A percentile compares a stretch with the other conserved stretches of the same genome.
phyloP scores from a whole-genome alignment of 1,140 invertebrate species.

The Orussus abietinus region DNA sequence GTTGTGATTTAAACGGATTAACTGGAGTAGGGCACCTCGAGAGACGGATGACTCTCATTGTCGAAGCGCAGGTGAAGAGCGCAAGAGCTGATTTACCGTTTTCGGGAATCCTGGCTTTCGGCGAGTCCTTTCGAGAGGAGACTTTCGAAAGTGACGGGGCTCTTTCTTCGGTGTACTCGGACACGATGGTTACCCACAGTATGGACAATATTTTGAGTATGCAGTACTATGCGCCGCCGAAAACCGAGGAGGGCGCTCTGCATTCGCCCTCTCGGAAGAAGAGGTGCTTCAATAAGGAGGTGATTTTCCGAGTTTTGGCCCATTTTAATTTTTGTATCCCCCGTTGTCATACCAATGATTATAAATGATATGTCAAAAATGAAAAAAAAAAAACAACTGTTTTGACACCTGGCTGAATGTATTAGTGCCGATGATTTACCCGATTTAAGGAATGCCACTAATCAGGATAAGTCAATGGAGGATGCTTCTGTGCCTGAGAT shows the following conservation, averaged over 20 bases:
- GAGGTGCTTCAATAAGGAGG: slow-evolving; percentile 49
- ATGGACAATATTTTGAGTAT: slow-evolving; percentile 52
- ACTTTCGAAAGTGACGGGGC: no score
- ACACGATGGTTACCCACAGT: slow-evolving; percentile 49
- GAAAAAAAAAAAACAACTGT: no score
- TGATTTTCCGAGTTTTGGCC: no score
- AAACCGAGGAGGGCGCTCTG: slow-evolving; percentile 26
- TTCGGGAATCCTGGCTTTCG: background rate
- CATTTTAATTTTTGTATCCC: background rate
- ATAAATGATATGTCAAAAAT: no score
- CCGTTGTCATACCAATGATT: background rate
- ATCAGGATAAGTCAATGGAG: no score
- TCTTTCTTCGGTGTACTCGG: no score
- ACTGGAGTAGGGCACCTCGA: no score
- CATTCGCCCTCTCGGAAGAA: slow-evolving; percentile 38
- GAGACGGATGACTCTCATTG: background rate
- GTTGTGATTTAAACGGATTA: no score
- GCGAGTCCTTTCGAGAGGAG: slow-evolving; percentile 9
- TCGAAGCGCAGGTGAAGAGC: background rate
- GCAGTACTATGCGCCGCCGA: slow-evolving; percentile 43
- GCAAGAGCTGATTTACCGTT: background rate
- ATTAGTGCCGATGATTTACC: no score
- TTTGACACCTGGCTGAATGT: no score
- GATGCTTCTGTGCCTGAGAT: no score
- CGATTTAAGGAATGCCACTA: no score